These are phyloP conservation scores for Spodoptera frugiperda DNA, from an alignment of 1,140 invertebrate genomes.

Conservation along the genomic window DNA sequence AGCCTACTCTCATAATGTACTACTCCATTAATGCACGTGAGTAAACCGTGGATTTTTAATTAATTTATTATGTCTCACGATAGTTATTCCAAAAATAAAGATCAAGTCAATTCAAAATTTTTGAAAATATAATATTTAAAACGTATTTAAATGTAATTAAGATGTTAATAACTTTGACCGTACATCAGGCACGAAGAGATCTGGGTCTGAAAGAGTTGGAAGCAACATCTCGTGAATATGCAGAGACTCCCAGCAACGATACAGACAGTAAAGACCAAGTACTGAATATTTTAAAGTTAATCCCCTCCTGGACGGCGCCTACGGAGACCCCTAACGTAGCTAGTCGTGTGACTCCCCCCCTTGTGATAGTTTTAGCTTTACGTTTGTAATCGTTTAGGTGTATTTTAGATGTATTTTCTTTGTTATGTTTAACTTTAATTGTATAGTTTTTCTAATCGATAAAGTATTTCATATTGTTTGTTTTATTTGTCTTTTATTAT, in stretches of 20 bases:
- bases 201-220: neutral
- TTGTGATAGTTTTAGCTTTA: constrained; percentile 35
- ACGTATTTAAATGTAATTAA: too few relatives aligned
- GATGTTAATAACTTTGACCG: neutral
- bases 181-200: constrained; percentile 16
- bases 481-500: constrained; percentile 6
- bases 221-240: neutral
- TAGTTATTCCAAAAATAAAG: too few relatives aligned
- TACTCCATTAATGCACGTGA: too few relatives aligned
- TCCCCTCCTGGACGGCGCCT: constrained; percentile 54
- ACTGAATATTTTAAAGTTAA: constrained; percentile 60
- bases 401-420: constrained; percentile 27
- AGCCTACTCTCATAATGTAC: too few relatives aligned
- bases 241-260: constrained; percentile 6
- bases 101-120: too few relatives aligned
- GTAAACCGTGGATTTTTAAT: too few relatives aligned
- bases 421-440: neutral
- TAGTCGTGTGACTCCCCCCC: neutral
- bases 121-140: too few relatives aligned
- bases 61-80: too few relatives aligned
- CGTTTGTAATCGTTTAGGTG: constrained; percentile 34
- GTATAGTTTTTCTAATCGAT: constrained; percentile 15
- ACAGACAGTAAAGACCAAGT: constrained; percentile 60
- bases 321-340: constrained; percentile 12
- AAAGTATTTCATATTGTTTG: constrained; percentile 23